phyloP scores from a whole-genome alignment of 2,797 vertebrate genomes.

The Sciaenops ocellatus region DNA sequence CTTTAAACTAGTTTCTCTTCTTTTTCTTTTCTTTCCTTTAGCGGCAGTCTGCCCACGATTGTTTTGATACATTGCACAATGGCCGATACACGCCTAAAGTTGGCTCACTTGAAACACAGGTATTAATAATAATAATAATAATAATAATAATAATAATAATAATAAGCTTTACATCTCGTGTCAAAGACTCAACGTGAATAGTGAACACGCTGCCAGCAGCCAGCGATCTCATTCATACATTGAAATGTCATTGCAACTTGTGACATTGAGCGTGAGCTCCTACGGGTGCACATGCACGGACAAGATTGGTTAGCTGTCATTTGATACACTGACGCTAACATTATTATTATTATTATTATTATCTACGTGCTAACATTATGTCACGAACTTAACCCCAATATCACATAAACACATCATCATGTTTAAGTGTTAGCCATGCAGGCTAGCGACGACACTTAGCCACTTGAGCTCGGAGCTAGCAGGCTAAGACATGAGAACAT shows the following conservation, averaged over 20 bases:
- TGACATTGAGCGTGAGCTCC: conserved; percentile 53
- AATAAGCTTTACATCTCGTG: background rate
- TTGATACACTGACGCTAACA: background rate
- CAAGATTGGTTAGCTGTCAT: background rate
- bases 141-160: background rate
- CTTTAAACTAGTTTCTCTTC: background rate
- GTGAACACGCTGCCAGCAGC: background rate
- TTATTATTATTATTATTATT: accelerated
- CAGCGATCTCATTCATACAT: conserved; percentile 35
- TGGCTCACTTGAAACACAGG: background rate
- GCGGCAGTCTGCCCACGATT: conserved; percentile 4
- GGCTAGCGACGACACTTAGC: conserved; percentile 37
- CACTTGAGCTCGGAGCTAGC: conserved; percentile 45
- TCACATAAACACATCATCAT: background rate
- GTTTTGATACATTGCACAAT: conserved; percentile 24
- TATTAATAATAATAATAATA: no score
- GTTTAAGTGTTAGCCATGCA: background rate
- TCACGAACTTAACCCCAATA: background rate
- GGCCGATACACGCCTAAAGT: background rate
- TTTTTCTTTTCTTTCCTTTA: no score
- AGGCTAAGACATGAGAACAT: conserved; percentile 43
- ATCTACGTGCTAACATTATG: background rate
- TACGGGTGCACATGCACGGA: background rate
- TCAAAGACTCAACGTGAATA: background rate
- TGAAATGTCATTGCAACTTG: conserved; percentile 51